phyloP scores from a whole-genome alignment of 2,888 invertebrate genomes.

The Spicauda simplicius region DNA sequence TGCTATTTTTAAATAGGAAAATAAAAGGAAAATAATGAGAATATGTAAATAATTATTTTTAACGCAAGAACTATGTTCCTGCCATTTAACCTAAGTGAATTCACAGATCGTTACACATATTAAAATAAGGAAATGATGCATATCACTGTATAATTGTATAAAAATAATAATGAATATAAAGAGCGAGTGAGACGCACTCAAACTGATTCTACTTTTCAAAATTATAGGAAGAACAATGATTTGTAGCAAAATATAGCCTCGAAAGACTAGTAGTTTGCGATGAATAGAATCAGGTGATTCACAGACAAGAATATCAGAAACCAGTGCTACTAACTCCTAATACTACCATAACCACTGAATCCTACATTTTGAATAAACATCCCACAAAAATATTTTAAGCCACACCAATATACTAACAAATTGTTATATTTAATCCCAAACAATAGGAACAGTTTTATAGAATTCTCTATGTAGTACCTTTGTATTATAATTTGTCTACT shows the following conservation, averaged over 20 bases:
- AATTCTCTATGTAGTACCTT: conserved; percentile 2
- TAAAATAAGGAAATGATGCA: not conserved
- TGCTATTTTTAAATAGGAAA: not conserved
- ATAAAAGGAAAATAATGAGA: not conserved
- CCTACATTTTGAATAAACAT: not conserved
- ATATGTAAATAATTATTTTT: not conserved
- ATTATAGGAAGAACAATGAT: too few species aligned
- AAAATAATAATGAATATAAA: conserved; percentile 1
- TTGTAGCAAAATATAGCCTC: too few species aligned
- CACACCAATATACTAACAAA: not conserved
- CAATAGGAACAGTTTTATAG: conserved; percentile 19
- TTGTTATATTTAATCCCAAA: conserved; percentile 17
- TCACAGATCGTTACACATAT: conserved; percentile 11
- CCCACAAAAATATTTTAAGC: not conserved
- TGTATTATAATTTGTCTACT: conserved; percentile 19
- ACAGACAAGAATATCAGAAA: too few species aligned
- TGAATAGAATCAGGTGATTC: too few species aligned
- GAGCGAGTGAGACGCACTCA: not conserved
- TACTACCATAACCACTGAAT: not conserved
- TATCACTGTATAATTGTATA: not conserved
- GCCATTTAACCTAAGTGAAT: conserved; percentile 7
- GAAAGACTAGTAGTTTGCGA: too few species aligned
- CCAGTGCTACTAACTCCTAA: too few species aligned
- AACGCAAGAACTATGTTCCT: conserved; percentile 10
- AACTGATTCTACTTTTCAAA: too few species aligned